phyloP scores from a whole-genome alignment of 1,140 invertebrate species.

The Hirudo medicinalis region DNA sequence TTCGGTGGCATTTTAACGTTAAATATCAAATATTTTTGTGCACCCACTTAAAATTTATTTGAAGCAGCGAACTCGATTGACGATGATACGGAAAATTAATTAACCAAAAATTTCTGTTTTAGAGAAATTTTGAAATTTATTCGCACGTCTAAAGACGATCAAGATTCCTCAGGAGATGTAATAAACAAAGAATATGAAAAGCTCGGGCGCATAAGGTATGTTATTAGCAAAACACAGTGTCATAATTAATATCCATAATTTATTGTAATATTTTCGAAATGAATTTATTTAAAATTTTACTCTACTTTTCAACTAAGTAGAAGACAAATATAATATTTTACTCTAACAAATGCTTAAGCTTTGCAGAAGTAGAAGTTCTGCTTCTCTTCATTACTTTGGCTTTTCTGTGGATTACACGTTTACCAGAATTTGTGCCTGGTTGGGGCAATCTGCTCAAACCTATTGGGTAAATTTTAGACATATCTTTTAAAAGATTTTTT shows the following conservation, averaged over 20 bases:
- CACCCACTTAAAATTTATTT: not conserved
- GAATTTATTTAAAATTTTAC: not conserved
- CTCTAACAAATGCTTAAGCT: constrained; percentile 31
- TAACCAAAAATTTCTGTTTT: not conserved
- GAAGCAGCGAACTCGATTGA: not conserved
- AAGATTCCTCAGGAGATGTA: constrained; percentile 10
- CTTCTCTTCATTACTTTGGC: constrained; percentile 63
- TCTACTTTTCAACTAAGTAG: not conserved
- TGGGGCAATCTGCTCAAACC: constrained; percentile 46
- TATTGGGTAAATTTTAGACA: constrained; percentile 22
- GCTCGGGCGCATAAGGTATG: constrained; percentile 21
- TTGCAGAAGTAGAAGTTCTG: constrained; percentile 61
- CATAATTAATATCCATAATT: not conserved
- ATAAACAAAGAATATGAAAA: constrained; percentile 22
- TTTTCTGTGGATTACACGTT: constrained; percentile 72
- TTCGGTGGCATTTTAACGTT: not conserved
- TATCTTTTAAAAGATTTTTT: no score
- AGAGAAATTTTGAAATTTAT: constrained; percentile 8
- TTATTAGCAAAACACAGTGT: not conserved
- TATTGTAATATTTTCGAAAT: not conserved
- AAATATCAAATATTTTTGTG: no score
- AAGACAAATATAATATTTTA: not conserved
- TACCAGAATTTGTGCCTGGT: constrained; percentile 65
- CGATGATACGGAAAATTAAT: not conserved
- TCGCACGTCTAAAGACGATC: not conserved